Conservation (phyloP, 2,113 vertebrate genomes). For the Bostrychus sinensis region DNA sequence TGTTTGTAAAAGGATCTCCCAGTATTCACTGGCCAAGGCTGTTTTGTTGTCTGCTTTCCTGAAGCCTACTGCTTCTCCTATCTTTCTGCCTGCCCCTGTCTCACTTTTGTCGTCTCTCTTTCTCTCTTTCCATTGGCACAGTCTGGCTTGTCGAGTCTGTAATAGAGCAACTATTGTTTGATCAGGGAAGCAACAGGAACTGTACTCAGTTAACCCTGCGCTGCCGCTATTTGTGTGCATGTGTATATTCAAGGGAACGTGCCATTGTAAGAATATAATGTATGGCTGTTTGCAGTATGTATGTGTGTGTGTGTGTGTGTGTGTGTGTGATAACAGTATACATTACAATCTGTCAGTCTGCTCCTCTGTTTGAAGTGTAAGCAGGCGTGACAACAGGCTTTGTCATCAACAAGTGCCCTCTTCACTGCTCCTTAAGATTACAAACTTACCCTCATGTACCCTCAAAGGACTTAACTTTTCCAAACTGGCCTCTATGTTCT, state of each 20-base stretch:
- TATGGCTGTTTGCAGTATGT: conserved; percentile 40
- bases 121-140: conserved; percentile 53
- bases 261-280: conserved; percentile 52
- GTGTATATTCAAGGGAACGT: conserved; percentile 40
- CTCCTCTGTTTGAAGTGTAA: conserved; percentile 57
- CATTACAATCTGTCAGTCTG: conserved; percentile 34
- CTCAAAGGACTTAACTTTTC: conserved; percentile 43
- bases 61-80: conserved; percentile 52
- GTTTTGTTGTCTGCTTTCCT: conserved; percentile 68
- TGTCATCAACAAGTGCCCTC: conserved; percentile 61
- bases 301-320: conserved; percentile 27
- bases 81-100: conserved; percentile 48
- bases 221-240: conserved; percentile 35
- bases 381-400: conserved; percentile 57
- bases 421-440: conserved; percentile 42
- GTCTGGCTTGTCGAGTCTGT: conserved; percentile 75
- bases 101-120: conserved; percentile 30
- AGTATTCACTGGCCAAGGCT: conserved; percentile 32
- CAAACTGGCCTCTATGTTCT: conserved; percentile 40
- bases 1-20: conserved; percentile 63
- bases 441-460: conserved; percentile 50
- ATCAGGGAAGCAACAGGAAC: conserved; percentile 76
- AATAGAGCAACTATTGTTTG: conserved; percentile 81
- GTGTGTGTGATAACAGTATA: conserved; percentile 43
- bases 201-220: conserved; percentile 72